These are phyloP conservation scores for Andrena flavipes DNA, from an alignment of 2,888 invertebrate species.

Conservation along the genomic window DNA sequence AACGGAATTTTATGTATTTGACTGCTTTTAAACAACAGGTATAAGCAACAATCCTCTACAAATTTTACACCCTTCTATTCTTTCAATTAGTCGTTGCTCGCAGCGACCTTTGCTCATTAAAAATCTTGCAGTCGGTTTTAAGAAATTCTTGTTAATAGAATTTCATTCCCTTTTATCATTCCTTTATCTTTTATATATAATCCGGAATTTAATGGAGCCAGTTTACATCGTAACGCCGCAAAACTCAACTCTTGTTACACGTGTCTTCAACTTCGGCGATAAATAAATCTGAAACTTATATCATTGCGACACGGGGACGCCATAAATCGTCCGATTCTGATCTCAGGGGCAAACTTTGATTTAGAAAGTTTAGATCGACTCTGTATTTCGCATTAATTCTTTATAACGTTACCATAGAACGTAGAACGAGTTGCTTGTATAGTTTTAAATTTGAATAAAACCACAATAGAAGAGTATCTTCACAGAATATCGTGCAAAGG, in stretches of 20 bases:
- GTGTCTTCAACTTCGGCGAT: slow-evolving; percentile 15
- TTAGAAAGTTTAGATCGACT: not conserved
- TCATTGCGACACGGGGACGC: slow-evolving; percentile 5
- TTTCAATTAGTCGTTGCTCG: not conserved
- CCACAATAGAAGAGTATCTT: not conserved
- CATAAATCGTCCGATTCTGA: slow-evolving; percentile 35
- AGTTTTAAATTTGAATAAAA: not conserved
- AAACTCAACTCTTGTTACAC: no score
- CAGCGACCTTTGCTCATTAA: not conserved
- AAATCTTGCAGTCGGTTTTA: no score
- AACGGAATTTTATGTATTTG: not conserved
- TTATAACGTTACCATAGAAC: not conserved
- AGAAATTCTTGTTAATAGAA: no score
- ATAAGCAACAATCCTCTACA: not conserved
- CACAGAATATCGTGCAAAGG: not conserved
- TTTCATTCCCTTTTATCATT: no score
- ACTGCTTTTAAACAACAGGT: not conserved
- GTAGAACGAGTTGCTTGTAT: not conserved
- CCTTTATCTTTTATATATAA: not conserved
- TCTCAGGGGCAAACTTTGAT: slow-evolving; percentile 24
- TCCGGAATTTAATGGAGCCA: no score
- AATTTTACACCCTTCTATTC: not conserved
- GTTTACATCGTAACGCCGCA: no score
- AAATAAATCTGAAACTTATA: slow-evolving; percentile 36
- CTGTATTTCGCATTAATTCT: slow-evolving; percentile 6